These are phyloP conservation scores for Antitype chi DNA, from an alignment of 2,888 invertebrate genomes.

Conservation along the genomic window DNA sequence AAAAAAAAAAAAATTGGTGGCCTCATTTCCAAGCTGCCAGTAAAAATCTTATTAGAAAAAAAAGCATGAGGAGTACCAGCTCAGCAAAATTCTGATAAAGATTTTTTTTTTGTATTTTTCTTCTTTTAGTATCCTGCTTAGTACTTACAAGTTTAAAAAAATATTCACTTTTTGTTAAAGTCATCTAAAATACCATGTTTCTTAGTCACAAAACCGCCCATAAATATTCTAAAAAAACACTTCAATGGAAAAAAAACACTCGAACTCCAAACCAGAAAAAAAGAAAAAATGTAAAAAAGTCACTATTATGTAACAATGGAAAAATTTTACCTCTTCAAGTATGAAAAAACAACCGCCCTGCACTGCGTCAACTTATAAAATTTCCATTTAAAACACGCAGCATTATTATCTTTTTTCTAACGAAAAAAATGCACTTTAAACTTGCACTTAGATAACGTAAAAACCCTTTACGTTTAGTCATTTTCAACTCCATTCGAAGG, in stretches of 20 bases:
- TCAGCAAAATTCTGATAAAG: neutral
- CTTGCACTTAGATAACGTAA: slow-evolving; percentile 64
- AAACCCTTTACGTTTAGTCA: slow-evolving; percentile 56
- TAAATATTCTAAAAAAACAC: neutral
- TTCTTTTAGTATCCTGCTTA: rapidly evolving
- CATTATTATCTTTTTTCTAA: slow-evolving; percentile 90
- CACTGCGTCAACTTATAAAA: slow-evolving; percentile 85
- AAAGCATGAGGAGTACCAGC: neutral
- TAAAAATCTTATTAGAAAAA: slow-evolving; percentile 17
- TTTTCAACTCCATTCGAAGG: slow-evolving; percentile 67
- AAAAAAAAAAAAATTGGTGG: neutral
- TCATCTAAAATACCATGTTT: neutral
- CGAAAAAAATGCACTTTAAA: slow-evolving; percentile 83
- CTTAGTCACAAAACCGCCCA: neutral
- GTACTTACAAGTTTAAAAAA: neutral
- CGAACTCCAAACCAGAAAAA: slow-evolving; percentile 31
- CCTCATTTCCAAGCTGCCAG: neutral
- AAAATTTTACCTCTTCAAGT: slow-evolving; percentile 79
- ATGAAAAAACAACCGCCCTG: slow-evolving; percentile 85
- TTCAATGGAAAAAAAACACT: slow-evolving; percentile 24
- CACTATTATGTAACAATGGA: slow-evolving; percentile 80
- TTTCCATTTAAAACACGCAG: slow-evolving; percentile 89
- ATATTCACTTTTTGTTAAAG: neutral
- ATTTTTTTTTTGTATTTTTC: neutral
- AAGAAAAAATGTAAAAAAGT: slow-evolving; percentile 35